phyloP scores from a whole-genome alignment of 1,140 invertebrate genomes.

The Aphaenogaster ashmeadi region DNA sequence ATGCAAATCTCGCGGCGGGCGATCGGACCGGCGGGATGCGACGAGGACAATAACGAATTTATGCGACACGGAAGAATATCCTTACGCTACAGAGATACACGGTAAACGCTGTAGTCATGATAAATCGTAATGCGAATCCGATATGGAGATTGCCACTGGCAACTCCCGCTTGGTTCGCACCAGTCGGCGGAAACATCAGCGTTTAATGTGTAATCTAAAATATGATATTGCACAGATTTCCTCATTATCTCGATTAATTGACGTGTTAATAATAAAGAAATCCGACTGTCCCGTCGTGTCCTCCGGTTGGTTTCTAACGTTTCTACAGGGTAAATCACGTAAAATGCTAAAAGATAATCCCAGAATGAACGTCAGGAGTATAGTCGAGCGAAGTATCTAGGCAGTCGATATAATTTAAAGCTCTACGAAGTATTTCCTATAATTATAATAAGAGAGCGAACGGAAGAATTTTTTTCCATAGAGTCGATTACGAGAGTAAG shows the following conservation, averaged over 20 bases:
- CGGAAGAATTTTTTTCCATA: slow-evolving; percentile 18
- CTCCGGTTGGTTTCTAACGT: slow-evolving; percentile 77
- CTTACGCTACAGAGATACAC: not conserved
- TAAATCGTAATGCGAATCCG: not conserved
- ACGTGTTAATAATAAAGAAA: not conserved
- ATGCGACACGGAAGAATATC: slow-evolving; percentile 11
- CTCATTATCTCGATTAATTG: slow-evolving; percentile 32
- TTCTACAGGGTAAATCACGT: slow-evolving; percentile 85
- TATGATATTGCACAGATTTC: not conserved
- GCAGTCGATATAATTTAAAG: slow-evolving; percentile 80
- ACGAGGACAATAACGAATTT: slow-evolving; percentile 23
- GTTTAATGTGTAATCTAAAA: slow-evolving; percentile 22
- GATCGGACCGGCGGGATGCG: slow-evolving; percentile 64
- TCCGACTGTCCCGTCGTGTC: slow-evolving; percentile 68
- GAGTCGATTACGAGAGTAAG: slow-evolving; percentile 40
- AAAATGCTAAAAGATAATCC: slow-evolving; percentile 82
- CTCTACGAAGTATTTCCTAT: slow-evolving; percentile 82
- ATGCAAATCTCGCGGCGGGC: slow-evolving; percentile 69
- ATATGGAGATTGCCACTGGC: not conserved
- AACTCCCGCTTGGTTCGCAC: not conserved
- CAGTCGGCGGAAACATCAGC: slow-evolving; percentile 4
- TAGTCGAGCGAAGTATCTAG: slow-evolving; percentile 82
- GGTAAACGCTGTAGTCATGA: slow-evolving; percentile 5
- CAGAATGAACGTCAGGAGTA: slow-evolving; percentile 79
- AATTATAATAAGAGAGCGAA: slow-evolving; percentile 78